Base-by-base conservation (phyloP, 2,113 vertebrate species). In the Catharus bicknelli region DNA sequence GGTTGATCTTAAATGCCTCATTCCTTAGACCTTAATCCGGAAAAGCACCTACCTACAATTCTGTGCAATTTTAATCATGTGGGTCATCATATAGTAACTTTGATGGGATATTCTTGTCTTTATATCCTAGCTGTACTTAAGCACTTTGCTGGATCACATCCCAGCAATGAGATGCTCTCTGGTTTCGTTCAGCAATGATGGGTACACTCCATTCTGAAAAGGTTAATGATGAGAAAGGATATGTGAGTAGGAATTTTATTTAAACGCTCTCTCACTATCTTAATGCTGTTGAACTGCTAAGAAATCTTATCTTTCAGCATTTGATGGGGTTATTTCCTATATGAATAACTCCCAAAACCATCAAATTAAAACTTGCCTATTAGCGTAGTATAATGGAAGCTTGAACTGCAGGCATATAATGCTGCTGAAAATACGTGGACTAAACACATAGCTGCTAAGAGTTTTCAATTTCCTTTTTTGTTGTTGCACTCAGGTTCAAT, bases 281-380 rank as follows among this genome's bases (percentile, higher is more conserved):
- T 67, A 79, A 43, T 81, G 81, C 43, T 93, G 47, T 83, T 95
- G 85, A 96, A 93, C 50, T 95, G 86, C 93, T 95, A 90, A 92
- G 90, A 97, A 96, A 94, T 90, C 83, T 97, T 96, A 82, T 94
- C 75, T 94, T 85, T 92, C 63, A 95, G 51, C 80, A 95, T 96
- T 95, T 93, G 59, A 96, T 91, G 84, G 81, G 54, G 55, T 93
- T 96, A 76, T 95, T 96, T 91, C 70, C 23, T 96, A 79, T 92
- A 88, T 84, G 32, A 96, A 15, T 83, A 95, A 75, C 64, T 95
- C 90, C 38, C 75, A 90, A 94, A 62, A 2, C 29, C 87, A 93
- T 95, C 92, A 92, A 95, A 95, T 92, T 88, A 73, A 83, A 90
- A 90, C 76, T 47, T 83, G 63, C 38, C 84, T 95, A 87, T 96